These are phyloP conservation scores for Esox niger DNA, from an alignment of 2,113 vertebrate species.

Conservation along the genomic window DNA sequence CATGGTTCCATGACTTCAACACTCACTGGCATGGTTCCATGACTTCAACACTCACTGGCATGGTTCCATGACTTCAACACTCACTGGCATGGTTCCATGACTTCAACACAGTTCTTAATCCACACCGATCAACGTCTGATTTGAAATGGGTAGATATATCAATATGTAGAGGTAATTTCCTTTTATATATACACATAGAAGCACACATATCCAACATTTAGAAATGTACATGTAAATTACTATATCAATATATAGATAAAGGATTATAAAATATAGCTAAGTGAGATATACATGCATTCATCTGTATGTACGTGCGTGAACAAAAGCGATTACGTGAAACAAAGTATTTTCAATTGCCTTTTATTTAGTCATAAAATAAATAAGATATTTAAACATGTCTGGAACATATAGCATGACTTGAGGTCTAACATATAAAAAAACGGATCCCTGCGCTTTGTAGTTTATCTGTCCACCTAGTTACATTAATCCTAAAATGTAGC, in stretches of 20 bases:
- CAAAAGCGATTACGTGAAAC: constrained; percentile 23
- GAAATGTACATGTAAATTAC: constrained; percentile 16
- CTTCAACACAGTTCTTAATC: background rate
- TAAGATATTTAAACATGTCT: constrained; percentile 26
- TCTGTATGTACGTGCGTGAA: constrained; percentile 36
- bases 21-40: background rate
- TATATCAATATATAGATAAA: constrained; percentile 15
- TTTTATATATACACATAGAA: constrained; percentile 8
- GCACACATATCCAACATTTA: constrained; percentile 21
- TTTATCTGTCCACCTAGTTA: no score
- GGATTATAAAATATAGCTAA: constrained; percentile 9
- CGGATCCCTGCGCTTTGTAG: constrained; percentile 35
- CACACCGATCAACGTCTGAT: background rate
- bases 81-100: background rate
- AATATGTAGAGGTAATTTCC: constrained; percentile 5
- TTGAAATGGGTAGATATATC: background rate
- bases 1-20: no score
- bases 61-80: no score
- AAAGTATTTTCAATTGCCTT: constrained; percentile 4
- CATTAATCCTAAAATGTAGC: no score
- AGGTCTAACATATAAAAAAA: constrained; percentile 35
- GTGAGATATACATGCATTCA: background rate
- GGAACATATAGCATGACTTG: constrained; percentile 32
- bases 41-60: background rate
- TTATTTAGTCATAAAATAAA: constrained; percentile 48